Evolutionary conservation across 2,113 vertebrate genomes (phyloP), one percentile per base, ranked within the genome.

Genomic region (Ceratotherium simum): DNA sequence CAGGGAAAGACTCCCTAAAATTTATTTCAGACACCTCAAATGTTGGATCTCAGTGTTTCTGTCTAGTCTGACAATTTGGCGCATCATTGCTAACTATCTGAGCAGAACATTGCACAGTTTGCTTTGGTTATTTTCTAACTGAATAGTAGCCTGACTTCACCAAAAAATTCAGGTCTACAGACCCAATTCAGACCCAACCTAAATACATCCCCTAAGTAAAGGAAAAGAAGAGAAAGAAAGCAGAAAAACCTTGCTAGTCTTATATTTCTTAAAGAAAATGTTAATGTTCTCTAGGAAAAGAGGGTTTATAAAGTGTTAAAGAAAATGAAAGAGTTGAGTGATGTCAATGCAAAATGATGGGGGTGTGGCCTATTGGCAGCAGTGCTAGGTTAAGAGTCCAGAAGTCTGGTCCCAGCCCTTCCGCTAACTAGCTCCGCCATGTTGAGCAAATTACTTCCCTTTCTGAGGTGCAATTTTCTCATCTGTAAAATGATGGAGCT

Each of bases 401-500:
- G 89, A 56, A 64, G 2, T 73, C 51, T 91, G 51, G 14, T 36
- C 20, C 39, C 70, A n/a, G 78, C 25, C 69, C 27, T 11, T 23
- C 78, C 31, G 51, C 75, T 60, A 85, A 93, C 81, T 20, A 75
- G 65, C 13, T 85, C 64, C 0, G 1, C 48, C 25, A 27, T 11
- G 29, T 16, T 79, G 48, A 42, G 67, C 46, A 85, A 76, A 92
- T 51, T 17, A 23, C 16, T 85, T 97, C 76, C 46, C 80, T 87
- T 90, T 82, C 90, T 69, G 62, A 46, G 48, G 62, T 76, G 95
- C 58, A 62, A 1, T 89, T 85, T 97, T 96, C 93, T 96, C 91
- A 86, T 75, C 93, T 93, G 56, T 69, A 51, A 93, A 93, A 97
- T 60, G 90, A 87, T 87, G 69, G 51, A 79, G 48, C 20, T 76